These are phyloP conservation scores for Paraescarpia echinospica DNA, from an alignment of 1,140 invertebrate genomes.

Conservation along the genomic window DNA sequence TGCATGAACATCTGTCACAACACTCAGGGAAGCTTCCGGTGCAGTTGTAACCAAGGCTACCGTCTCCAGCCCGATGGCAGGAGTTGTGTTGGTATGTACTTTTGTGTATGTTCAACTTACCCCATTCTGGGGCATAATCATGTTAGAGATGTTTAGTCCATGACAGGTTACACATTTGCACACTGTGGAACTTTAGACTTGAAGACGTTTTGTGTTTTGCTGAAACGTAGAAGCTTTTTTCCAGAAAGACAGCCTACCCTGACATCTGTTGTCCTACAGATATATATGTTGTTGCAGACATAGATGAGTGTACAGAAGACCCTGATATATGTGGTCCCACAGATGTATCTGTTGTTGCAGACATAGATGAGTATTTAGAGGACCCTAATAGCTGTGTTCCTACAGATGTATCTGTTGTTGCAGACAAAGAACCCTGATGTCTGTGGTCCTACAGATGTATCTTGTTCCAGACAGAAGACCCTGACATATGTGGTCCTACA, in stretches of 20 bases:
- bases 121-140: too few species aligned
- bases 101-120: too few species aligned
- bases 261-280: too few species aligned
- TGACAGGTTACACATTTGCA: too few species aligned
- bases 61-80: conserved; percentile 61
- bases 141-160: too few species aligned
- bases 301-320: too few species aligned
- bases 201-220: too few species aligned
- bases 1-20: conserved; percentile 72
- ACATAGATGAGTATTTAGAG: conserved; percentile 58
- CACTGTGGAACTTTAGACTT: too few species aligned
- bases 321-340: too few species aligned
- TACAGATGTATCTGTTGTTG: conserved; percentile 4
- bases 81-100: conserved; percentile 68
- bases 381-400: conserved; percentile 71
- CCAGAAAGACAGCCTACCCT: too few species aligned
- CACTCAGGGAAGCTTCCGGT: conserved; percentile 72
- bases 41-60: conserved; percentile 77
- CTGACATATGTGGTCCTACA: conserved; percentile 67
- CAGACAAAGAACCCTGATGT: conserved; percentile 72
- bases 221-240: too few species aligned
- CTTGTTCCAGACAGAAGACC: conserved; percentile 65
- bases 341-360: conserved; percentile 36
- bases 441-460: conserved; percentile 58
- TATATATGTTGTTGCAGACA: too few species aligned